Percentiles rank a stretch among this genome's conserved stretches.
phyloP scores from a whole-genome alignment of 2,888 invertebrate species.

The Pterostichus niger region DNA sequence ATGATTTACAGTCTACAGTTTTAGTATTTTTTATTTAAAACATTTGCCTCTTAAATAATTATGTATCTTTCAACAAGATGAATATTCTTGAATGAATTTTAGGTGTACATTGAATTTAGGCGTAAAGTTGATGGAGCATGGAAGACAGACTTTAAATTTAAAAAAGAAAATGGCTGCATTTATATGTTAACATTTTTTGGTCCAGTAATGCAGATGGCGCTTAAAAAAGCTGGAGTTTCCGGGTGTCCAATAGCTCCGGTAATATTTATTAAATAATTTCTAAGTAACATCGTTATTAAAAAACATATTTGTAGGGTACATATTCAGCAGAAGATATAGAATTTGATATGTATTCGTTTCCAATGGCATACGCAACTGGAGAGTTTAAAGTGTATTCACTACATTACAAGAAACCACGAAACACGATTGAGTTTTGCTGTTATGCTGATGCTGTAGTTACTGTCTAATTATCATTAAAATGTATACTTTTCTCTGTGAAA shows the following conservation, averaged over 20 bases:
- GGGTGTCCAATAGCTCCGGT: not conserved
- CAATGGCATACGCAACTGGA: not conserved
- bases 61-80: too few species aligned
- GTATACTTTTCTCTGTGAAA: too few species aligned
- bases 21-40: too few species aligned
- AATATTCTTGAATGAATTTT: too few species aligned
- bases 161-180: not conserved
- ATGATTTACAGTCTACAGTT: too few species aligned
- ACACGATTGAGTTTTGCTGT: not conserved
- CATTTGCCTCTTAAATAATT: too few species aligned
- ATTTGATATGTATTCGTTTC: not conserved
- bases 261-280: not conserved
- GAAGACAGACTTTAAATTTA: constrained; percentile 1
- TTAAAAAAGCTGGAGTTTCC: not conserved
- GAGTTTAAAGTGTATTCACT: not conserved
- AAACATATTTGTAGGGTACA: not conserved
- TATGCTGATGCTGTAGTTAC: too few species aligned
- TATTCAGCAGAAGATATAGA: not conserved
- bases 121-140: not conserved
- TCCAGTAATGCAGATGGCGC: not conserved
- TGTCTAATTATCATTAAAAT: too few species aligned
- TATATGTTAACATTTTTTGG: not conserved
- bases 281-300: too few species aligned
- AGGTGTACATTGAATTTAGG: not conserved
- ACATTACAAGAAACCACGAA: not conserved